phyloP scores from a whole-genome alignment of 2,888 invertebrate genomes.

The Meta bourneti region DNA sequence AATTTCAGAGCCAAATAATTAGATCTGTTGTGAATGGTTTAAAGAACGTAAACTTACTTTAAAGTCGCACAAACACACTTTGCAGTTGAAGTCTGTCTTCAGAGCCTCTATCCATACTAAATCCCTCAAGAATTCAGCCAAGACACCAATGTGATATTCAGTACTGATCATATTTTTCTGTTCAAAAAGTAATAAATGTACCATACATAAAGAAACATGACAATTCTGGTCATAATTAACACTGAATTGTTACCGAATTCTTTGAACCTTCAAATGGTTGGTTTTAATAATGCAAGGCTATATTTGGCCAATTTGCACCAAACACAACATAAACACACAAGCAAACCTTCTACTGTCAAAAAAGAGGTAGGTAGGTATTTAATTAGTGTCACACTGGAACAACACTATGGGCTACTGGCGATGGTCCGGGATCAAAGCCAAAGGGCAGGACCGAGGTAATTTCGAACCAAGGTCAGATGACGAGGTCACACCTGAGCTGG shows the following conservation, averaged over 20 bases:
- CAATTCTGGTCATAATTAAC: background rate
- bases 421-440: no score
- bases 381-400: no score
- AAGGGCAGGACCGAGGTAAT: no score
- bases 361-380: no score
- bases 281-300: no score
- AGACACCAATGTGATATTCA: conserved; percentile 5
- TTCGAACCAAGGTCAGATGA: no score
- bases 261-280: no score
- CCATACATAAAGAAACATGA: background rate
- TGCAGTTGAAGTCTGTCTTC: conserved; percentile 56
- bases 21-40: background rate
- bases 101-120: conserved; percentile 34
- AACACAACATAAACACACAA: no score
- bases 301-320: no score
- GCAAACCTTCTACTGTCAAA: no score
- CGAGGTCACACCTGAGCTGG: no score
- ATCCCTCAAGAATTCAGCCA: conserved; percentile 32
- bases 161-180: conserved; percentile 50
- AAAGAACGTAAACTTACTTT: conserved; percentile 18
- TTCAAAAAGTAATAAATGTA: background rate
- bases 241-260: background rate
- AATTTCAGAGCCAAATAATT: background rate
- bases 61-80: conserved; percentile 42
- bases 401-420: no score